These are phyloP conservation scores for Scelioninae gen. 1 DNA, from an alignment of 2,888 invertebrate species.

Conservation along the genomic window DNA sequence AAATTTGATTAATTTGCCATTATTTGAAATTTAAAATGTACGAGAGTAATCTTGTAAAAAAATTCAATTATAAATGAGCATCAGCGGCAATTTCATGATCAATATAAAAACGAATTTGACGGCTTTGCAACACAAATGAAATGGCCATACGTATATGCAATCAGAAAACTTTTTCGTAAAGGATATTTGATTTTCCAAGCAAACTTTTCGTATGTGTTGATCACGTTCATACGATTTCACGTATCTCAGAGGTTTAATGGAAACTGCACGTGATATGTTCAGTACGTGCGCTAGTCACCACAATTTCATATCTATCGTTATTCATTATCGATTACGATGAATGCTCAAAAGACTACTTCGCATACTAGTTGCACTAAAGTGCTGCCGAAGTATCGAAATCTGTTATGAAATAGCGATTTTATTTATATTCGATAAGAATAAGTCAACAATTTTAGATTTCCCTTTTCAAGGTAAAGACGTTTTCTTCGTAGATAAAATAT, in stretches of 20 bases:
- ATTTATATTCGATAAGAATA: constrained; percentile 13
- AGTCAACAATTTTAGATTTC: background rate
- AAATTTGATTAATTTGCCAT: background rate
- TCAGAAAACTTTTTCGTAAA: constrained; percentile 43
- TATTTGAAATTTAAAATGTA: background rate
- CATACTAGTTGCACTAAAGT: constrained; percentile 38
- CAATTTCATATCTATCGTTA: constrained; percentile 68
- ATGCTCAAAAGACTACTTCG: constrained; percentile 45
- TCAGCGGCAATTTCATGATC: constrained; percentile 20
- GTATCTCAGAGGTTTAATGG: constrained; percentile 66
- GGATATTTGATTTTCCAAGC: constrained; percentile 57
- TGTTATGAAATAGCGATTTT: constrained; percentile 12
- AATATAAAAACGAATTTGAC: constrained; percentile 19
- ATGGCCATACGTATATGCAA: constrained; percentile 28
- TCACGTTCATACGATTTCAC: constrained; percentile 58
- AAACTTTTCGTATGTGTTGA: constrained; percentile 60
- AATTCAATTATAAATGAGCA: constrained; percentile 13
- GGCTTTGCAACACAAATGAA: constrained; percentile 16
- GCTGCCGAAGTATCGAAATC: constrained; percentile 9
- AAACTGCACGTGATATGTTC: constrained; percentile 62
- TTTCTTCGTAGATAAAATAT: too few species aligned
- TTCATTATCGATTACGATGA: constrained; percentile 62
- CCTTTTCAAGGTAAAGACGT: too few species aligned
- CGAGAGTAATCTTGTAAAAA: background rate
- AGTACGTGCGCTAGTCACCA: constrained; percentile 62